Evolutionary conservation across 2,113 vertebrate species (phyloP).

Genomic region (Noctilio leporinus): DNA sequence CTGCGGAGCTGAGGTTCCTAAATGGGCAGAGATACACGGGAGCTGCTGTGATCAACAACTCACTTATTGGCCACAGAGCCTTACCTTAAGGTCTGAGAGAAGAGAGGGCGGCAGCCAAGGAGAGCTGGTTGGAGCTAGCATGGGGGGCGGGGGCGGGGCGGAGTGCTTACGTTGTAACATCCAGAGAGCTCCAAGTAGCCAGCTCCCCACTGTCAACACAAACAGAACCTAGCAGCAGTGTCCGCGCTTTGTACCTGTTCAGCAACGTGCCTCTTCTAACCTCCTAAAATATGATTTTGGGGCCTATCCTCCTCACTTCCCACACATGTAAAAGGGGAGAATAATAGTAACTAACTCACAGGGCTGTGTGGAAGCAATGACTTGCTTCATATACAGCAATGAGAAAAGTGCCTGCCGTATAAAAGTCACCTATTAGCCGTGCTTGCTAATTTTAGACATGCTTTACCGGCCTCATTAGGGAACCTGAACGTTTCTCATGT

Average conservation of each 20-base stretch:
- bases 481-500: background rate
- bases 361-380: background rate
- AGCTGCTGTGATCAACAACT: background rate
- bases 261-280: background rate
- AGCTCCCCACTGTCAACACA: background rate
- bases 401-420: background rate
- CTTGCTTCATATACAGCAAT: background rate
- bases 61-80: background rate
- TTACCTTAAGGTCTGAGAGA: background rate
- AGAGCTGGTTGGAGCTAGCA: background rate
- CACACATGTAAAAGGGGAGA: background rate
- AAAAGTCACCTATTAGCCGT: background rate
- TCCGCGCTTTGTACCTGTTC: background rate
- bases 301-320: background rate
- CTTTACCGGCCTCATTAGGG: background rate
- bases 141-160: too few relatives aligned
- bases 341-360: background rate
- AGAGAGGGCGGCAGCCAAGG: background rate
- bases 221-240: background rate
- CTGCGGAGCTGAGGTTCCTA: constrained; percentile 96
- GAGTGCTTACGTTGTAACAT: background rate
- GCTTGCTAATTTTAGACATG: background rate
- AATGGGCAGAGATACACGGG: background rate
- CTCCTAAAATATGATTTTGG: background rate
- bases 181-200: background rate